Conservation (phyloP, 2,888 invertebrate species). For the Philereme vetulata region DNA sequence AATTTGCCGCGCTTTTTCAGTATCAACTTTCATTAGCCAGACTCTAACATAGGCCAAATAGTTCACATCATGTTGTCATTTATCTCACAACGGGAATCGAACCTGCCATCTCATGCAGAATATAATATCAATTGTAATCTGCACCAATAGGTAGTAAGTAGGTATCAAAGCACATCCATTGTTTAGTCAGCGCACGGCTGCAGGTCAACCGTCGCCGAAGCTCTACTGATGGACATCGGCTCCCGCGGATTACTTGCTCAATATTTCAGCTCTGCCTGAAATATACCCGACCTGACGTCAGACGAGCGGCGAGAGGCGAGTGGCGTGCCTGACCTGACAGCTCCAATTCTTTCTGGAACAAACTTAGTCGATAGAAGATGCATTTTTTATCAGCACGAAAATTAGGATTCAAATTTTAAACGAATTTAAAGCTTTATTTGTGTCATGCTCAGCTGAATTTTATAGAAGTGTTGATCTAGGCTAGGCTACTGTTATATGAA, state of each 20-base stretch:
- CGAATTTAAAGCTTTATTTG: conserved; percentile 10
- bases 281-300: conserved; percentile 10
- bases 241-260: conserved; percentile 17
- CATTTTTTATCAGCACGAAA: conserved; percentile 17
- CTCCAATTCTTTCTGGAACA: neutral
- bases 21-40: too few species aligned
- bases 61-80: too few species aligned
- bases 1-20: too few species aligned
- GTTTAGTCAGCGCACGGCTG: neutral
- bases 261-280: conserved; percentile 16
- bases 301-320: neutral
- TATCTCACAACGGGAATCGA: too few species aligned
- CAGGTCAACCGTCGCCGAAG: neutral
- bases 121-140: too few species aligned
- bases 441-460: too few species aligned
- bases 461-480: too few species aligned
- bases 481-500: too few species aligned
- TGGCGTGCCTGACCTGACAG: neutral
- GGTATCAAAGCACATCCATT: neutral
- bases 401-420: conserved; percentile 5
- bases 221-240: conserved; percentile 10
- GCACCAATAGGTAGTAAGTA: too few species aligned
- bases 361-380: conserved; percentile 6
- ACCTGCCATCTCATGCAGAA: too few species aligned
- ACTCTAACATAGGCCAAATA: too few species aligned